Percentiles rank a stretch among this genome's conserved stretches.
Evolutionary conservation across 2,113 vertebrate genomes (phyloP).

Genomic region (Pheucticus melanocephalus): DNA sequence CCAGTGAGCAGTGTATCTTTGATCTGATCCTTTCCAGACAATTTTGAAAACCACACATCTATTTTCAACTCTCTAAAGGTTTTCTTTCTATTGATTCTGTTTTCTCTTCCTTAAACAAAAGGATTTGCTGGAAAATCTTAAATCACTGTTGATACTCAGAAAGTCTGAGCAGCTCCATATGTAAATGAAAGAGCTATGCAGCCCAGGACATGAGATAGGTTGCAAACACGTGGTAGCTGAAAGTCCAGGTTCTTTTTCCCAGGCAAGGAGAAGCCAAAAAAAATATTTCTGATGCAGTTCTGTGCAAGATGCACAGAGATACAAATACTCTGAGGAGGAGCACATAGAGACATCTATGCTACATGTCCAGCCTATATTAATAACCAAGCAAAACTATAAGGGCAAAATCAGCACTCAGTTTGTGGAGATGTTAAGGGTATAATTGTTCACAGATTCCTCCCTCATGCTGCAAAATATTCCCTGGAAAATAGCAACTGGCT

Average conservation of each 20-base stretch:
- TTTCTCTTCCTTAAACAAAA: neutral
- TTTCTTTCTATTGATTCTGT: neutral
- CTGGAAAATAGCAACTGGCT: neutral
- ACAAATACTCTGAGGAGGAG: neutral
- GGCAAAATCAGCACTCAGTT: neutral
- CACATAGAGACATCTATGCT: neutral
- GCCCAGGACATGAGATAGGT: neutral
- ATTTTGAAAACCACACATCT: neutral
- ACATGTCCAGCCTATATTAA: neutral
- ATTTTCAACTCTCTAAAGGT: neutral
- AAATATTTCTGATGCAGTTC: neutral
- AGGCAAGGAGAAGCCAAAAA: neutral
- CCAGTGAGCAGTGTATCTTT: neutral
- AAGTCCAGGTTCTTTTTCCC: neutral
- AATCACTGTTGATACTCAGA: neutral
- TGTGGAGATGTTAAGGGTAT: neutral
- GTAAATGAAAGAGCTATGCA: neutral
- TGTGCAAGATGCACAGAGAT: neutral
- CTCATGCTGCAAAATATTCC: neutral
- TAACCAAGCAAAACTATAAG: neutral
- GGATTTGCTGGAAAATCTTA: neutral
- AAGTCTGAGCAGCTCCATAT: accelerated
- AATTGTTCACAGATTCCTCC: neutral
- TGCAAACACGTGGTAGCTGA: neutral
- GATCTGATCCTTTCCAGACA: neutral